A percentile compares a stretch with the other conserved stretches of the same genome.
Conservation (phyloP, 2,888 invertebrate genomes). For the Platycheirus albimanus region DNA sequence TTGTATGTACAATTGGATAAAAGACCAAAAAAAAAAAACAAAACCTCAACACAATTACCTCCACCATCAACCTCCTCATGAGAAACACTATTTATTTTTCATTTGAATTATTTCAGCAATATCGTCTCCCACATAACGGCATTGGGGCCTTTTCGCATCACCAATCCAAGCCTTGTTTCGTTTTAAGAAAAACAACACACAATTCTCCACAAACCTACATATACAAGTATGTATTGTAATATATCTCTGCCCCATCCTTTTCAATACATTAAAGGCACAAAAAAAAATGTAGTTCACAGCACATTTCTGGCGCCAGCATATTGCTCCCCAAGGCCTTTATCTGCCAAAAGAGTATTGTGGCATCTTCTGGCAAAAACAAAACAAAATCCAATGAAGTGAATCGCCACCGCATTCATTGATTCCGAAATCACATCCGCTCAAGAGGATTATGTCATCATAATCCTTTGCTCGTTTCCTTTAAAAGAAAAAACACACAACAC, state of each 20-base stretch:
- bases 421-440: slow-evolving; percentile 57
- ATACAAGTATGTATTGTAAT: background rate
- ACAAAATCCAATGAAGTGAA: slow-evolving; percentile 55
- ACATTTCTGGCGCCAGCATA: slow-evolving; percentile 67
- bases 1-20: too few species aligned
- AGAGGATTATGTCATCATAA: slow-evolving; percentile 40
- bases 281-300: slow-evolving; percentile 31
- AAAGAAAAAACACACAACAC: background rate
- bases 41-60: too few species aligned
- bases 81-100: too few species aligned
- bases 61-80: too few species aligned
- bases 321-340: background rate
- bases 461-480: slow-evolving; percentile 40
- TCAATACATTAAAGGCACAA: background rate
- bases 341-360: slow-evolving; percentile 25
- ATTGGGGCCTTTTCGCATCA: slow-evolving; percentile 9
- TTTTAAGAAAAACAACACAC: background rate
- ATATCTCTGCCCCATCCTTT: slow-evolving; percentile 11
- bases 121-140: slow-evolving; percentile 12
- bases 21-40: too few species aligned
- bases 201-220: background rate
- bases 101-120: too few species aligned
- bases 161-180: background rate
- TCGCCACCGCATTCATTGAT: slow-evolving; percentile 63
- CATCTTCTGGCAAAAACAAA: slow-evolving; percentile 46